Percentiles rank a stretch among this genome's conserved stretches.
Evolutionary conservation across 2,797 vertebrate species (phyloP).

Genomic region (Chelon auratus): DNA sequence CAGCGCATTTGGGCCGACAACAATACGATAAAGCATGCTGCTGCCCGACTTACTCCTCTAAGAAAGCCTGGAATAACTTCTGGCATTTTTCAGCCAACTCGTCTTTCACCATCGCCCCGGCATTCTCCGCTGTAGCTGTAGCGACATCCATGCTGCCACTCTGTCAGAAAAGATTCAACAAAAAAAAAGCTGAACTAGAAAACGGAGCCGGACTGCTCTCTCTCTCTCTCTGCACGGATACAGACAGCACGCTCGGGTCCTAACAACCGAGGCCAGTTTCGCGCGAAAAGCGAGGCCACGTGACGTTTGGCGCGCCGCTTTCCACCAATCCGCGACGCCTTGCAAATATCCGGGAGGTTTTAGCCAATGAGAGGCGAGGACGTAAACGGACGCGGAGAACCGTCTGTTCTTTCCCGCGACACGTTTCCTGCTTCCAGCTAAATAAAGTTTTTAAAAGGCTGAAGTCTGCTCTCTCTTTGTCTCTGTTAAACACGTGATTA

Average conservation of each 20-base stretch:
- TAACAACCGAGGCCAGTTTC: slow-evolving; percentile 73
- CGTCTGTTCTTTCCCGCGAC: neutral
- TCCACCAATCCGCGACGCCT: slow-evolving; percentile 75
- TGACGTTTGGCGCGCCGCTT: slow-evolving; percentile 84
- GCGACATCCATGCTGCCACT: slow-evolving; percentile 86
- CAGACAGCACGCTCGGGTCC: slow-evolving; percentile 6
- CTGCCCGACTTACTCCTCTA: slow-evolving; percentile 92
- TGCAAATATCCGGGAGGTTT: neutral
- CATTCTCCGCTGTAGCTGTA: slow-evolving; percentile 80
- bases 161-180: neutral
- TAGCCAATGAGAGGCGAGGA: slow-evolving; percentile 52
- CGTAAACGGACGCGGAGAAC: neutral
- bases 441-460: neutral
- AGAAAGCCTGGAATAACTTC: slow-evolving; percentile 96
- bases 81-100: slow-evolving; percentile 98
- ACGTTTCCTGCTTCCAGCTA: slow-evolving; percentile 10
- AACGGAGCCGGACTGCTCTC: neutral
- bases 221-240: neutral
- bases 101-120: slow-evolving; percentile 89
- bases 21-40: slow-evolving; percentile 14
- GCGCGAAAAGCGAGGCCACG: slow-evolving; percentile 80
- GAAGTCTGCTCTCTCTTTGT: neutral
- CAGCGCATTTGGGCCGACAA: neutral
- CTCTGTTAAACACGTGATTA: neutral
- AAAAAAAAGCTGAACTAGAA: neutral